A percentile compares a stretch with the other conserved stretches of the same genome.
phyloP scores from a whole-genome alignment of 1,140 invertebrate genomes.

The Drosophila willistoni region DNA sequence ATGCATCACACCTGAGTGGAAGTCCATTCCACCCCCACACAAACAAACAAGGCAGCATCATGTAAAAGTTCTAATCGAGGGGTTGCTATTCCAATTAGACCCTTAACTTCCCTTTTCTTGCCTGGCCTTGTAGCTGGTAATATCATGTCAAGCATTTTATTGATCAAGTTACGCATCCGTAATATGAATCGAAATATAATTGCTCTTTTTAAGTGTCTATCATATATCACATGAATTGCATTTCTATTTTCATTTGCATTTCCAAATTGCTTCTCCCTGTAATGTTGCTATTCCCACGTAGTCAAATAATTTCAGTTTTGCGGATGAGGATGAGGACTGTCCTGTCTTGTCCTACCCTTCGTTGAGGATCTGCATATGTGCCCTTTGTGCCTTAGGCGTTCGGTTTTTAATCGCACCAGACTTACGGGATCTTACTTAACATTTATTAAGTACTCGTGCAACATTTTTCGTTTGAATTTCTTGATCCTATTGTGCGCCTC shows the following conservation, averaged over 20 bases:
- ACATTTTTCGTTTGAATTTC: slow-evolving; percentile 60
- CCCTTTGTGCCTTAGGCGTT: slow-evolving; percentile 51
- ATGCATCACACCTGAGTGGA: slow-evolving; percentile 71
- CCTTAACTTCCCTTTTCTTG: slow-evolving; percentile 9
- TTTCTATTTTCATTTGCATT: slow-evolving; percentile 33
- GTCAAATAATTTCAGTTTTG: neutral
- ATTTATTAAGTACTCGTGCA: slow-evolving; percentile 60
- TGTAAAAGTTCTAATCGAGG: neutral
- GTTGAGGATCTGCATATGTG: slow-evolving; percentile 13
- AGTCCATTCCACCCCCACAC: slow-evolving; percentile 36
- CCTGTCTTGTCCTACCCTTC: slow-evolving; percentile 25
- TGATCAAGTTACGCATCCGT: slow-evolving; percentile 81
- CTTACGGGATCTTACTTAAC: slow-evolving; percentile 78
- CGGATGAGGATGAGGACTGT: slow-evolving; percentile 4
- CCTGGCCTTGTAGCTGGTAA: slow-evolving; percentile 32
- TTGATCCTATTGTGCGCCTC: slow-evolving; percentile 40
- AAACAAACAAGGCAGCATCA: slow-evolving; percentile 32
- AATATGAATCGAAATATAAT: slow-evolving; percentile 80
- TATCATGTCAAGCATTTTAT: slow-evolving; percentile 81
- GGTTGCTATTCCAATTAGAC: slow-evolving; percentile 67
- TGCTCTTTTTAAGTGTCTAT: slow-evolving; percentile 76
- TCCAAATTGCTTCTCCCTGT: slow-evolving; percentile 29
- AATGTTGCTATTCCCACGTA: slow-evolving; percentile 55
- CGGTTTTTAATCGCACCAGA: slow-evolving; percentile 73
- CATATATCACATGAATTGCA: slow-evolving; percentile 59